Evolutionary conservation across 2,797 vertebrate species (phyloP), one percentile per base, ranked within the genome.

Genomic region (Hippocampus kuda): DNA sequence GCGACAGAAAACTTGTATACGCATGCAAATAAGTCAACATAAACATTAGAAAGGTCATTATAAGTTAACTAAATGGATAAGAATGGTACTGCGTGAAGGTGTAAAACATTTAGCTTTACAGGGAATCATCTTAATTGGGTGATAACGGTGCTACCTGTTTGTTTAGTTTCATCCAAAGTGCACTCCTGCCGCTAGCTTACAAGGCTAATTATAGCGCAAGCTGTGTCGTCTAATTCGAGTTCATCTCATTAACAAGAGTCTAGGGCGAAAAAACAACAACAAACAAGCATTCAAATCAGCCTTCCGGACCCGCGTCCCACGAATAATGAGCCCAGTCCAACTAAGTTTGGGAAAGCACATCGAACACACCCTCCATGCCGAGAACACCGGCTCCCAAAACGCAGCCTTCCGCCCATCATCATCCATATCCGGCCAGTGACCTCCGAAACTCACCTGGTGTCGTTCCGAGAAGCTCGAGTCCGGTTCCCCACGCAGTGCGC

Each of bases 361-460:
- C 18, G n/a, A 46, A 3, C 26, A 51, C 44, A 15, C 41, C 22
- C 44, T 30, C 63, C 63, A 48, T 8, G 5, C 63, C 15, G n/a
- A 24, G 22, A 10, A 24, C 56, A 44, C 72, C 59, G 66, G 53
- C 71, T 30, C 68, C 67, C 56, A 4, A 62, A 26, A 60, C 27
- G 18, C 8, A 18, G 27, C 16, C 18, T 38, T 18, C 7, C 22
- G 6, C n/a, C 8, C 34, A 66, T 65, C 65, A 65, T 65, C 24
- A 71, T 56, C 67, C 68, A 72, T 48, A 56, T 66, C 34, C n/a
- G 41, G 24, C 46, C 41, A 68, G 3, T 30, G n/a, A 42, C 46
- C 61, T 26, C 34, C 5, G 42, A 51, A 67, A 48, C 83, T 86
- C 54, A 90, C 90, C 88, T 86, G 83, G 83, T 70, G 79, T 65